phyloP scores from a whole-genome alignment of 2,113 vertebrate genomes.

The Brienomyrus brachyistius region DNA sequence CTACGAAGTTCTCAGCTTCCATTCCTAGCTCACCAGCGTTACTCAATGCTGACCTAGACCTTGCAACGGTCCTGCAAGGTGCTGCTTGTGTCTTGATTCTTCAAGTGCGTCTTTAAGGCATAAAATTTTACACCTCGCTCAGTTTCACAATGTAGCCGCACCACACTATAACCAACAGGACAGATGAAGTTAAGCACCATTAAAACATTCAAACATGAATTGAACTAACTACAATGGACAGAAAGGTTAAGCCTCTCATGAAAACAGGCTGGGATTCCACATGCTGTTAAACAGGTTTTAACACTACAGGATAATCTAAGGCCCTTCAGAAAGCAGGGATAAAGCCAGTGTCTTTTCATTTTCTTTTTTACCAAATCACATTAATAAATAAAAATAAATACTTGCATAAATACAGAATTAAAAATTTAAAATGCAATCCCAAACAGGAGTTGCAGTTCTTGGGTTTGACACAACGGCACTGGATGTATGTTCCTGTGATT shows the following conservation, averaged over 20 bases:
- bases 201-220: slow-evolving; percentile 14
- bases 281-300: slow-evolving; percentile 29
- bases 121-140: not conserved
- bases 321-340: slow-evolving; percentile 36
- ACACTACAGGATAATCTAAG: slow-evolving; percentile 43
- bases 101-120: slow-evolving; percentile 9
- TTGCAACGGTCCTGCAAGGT: not conserved
- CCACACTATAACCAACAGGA: not conserved
- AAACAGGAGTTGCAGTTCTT: slow-evolving; percentile 25
- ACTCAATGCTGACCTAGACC: not conserved
- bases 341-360: slow-evolving; percentile 49
- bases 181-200: not conserved
- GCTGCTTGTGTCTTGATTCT: not conserved
- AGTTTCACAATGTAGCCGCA: not conserved
- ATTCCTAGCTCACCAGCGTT: not conserved
- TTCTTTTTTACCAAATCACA: slow-evolving; percentile 37
- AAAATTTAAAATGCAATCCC: slow-evolving; percentile 29
- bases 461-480: slow-evolving; percentile 18
- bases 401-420: slow-evolving; percentile 50
- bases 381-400: slow-evolving; percentile 45
- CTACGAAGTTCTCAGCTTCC: not conserved
- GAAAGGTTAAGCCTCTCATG: not conserved
- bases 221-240: slow-evolving; percentile 1
- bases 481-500: not conserved
- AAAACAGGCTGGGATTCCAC: not conserved